Evolutionary conservation across 2,888 invertebrate genomes (phyloP).

Genomic region (Celastrina argiolus): DNA sequence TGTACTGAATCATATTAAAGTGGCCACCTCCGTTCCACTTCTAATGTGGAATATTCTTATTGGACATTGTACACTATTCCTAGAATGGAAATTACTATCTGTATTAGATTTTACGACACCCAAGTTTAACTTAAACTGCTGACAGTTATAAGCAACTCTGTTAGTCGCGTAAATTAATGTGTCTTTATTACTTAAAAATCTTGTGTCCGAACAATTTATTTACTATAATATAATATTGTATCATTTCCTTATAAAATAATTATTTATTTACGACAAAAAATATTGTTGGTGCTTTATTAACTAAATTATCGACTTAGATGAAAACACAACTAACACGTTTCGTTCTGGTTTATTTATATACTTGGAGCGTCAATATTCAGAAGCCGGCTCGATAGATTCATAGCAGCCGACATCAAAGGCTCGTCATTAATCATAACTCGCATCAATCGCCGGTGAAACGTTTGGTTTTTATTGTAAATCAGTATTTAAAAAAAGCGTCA

Average conservation of each 20-base stretch:
- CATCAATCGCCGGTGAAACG: constrained; percentile 74
- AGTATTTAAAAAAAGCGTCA: constrained; percentile 73
- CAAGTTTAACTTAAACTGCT: neutral
- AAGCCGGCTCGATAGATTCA: constrained; percentile 75
- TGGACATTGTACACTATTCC: neutral
- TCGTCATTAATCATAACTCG: constrained; percentile 75
- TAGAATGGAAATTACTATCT: neutral
- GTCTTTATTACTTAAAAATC: neutral
- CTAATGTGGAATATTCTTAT: neutral
- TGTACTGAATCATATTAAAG: neutral
- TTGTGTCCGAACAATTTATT: neutral
- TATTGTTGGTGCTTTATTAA: neutral
- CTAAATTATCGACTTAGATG: neutral
- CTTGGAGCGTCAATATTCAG: constrained; percentile 71
- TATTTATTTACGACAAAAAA: neutral
- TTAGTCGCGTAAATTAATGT: neutral
- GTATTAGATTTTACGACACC: neutral
- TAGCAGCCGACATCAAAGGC: constrained; percentile 75
- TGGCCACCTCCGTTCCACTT: neutral
- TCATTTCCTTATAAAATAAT: neutral
- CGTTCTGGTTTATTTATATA: constrained; percentile 70
- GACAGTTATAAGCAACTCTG: neutral
- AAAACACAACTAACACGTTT: constrained; percentile 53
- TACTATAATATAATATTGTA: neutral
- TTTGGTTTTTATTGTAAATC: constrained; percentile 77